Conservation (phyloP, 1,140 invertebrate genomes). For the Acarapis woodi region DNA sequence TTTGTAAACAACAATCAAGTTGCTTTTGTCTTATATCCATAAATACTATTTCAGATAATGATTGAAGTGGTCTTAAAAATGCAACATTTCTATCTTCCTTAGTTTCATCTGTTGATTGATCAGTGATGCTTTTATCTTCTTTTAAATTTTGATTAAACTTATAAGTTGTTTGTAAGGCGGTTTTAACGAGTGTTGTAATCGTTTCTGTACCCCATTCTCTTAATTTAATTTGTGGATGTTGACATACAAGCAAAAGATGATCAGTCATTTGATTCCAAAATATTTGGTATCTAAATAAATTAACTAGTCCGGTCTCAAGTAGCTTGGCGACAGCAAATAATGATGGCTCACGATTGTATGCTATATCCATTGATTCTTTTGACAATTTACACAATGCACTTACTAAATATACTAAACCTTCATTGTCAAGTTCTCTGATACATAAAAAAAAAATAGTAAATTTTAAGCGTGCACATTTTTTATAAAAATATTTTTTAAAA, state of each 20-base stretch:
- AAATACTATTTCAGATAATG: constrained; percentile 52
- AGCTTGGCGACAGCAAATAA: constrained; percentile 81
- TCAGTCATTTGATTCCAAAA: constrained; percentile 87
- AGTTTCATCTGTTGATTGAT: neutral
- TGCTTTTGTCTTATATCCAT: constrained; percentile 78
- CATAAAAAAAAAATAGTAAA: constrained; percentile 9
- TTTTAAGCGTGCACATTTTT: neutral
- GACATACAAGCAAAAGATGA: constrained; percentile 66
- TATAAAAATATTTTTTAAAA: neutral
- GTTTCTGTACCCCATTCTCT: constrained; percentile 91
- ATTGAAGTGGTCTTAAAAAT: constrained; percentile 54
- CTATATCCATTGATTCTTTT: constrained; percentile 85
- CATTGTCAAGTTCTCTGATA: constrained; percentile 48
- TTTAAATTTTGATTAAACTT: neutral
- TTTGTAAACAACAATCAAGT: constrained; percentile 69
- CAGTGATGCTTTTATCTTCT: neutral
- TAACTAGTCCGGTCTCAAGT: constrained; percentile 78
- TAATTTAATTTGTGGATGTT: constrained; percentile 78
- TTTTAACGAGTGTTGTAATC: constrained; percentile 71
- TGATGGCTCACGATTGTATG: constrained; percentile 39
- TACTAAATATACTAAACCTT: constrained; percentile 77
- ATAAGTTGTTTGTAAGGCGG: constrained; percentile 49
- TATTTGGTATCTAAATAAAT: constrained; percentile 68
- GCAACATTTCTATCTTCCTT: constrained; percentile 16
- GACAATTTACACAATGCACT: constrained; percentile 86